phyloP scores from a whole-genome alignment of 2,888 invertebrate species.

The Ypsolopha sequella region DNA sequence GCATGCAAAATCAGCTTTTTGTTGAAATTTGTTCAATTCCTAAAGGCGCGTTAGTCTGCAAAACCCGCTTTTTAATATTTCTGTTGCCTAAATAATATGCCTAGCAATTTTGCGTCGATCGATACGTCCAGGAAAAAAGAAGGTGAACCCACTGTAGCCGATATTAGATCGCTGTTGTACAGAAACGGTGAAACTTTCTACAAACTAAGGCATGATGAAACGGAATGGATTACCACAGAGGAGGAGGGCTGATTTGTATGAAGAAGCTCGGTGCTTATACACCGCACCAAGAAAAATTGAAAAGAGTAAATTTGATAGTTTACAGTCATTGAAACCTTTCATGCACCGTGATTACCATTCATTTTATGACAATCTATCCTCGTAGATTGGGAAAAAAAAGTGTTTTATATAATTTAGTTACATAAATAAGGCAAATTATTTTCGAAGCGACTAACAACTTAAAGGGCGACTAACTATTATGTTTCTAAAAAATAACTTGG shows the following conservation, averaged over 20 bases:
- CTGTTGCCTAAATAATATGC: conserved; percentile 1
- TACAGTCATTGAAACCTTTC: not conserved
- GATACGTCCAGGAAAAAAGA: conserved; percentile 12
- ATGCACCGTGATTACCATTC: not conserved
- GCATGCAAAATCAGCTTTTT: no score
- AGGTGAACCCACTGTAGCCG: conserved; percentile 12
- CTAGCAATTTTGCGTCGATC: conserved; percentile 10
- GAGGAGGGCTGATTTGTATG: not conserved
- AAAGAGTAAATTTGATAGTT: not conserved
- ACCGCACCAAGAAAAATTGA: not conserved
- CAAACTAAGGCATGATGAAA: not conserved
- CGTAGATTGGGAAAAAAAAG: no score
- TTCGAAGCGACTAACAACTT: no score
- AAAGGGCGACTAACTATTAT: no score
- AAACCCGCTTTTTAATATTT: no score
- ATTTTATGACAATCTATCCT: conserved; percentile 2
- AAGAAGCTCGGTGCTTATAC: not conserved
- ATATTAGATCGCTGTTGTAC: conserved; percentile 10
- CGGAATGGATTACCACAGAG: not conserved
- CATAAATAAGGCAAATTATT: no score
- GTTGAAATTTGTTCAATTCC: no score
- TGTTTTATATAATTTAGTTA: no score
- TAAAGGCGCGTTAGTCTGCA: no score
- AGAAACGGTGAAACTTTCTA: conserved; percentile 5
- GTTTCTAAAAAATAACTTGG: no score